Evolutionary conservation across 2,113 vertebrate genomes (phyloP), one percentile per base, ranked within the genome.

Genomic region (Mystacornis crossleyi): DNA sequence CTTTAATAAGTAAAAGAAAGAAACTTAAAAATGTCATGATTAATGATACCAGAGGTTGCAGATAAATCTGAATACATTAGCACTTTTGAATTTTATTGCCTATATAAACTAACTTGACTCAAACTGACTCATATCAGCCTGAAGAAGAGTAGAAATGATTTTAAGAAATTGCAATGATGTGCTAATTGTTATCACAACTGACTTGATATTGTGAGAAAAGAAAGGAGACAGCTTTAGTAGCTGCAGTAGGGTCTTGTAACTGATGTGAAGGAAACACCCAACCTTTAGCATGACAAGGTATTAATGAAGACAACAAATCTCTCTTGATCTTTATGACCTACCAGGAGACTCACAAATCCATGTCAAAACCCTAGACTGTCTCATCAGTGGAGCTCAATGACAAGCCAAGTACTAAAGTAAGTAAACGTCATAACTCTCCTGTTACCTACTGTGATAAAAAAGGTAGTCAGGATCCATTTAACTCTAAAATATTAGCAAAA

Each of bases 301-400:
- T 70, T 91, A 86, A 91, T 84, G 73, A 93, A 54, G 21, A 61
- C 86, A 84, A 71, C 43, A 95, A 91, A 94, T 91, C 73, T 89
- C 73, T 79, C 55, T 81, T 84, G 64, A 78, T 93, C 55, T 50
- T 91, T 91, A 62, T 71, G 53, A 50, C 51, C 62, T 55, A 43
- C 4, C 45, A 75, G 31, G 42, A 90, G 61, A 71, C 55, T 58
- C 75, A 77, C 18, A 86, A 87, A 89, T 74, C 34, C 54, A 48
- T 24, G 42, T 53, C 89, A 91, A 54, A 92, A 55, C 26, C 38
- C 57, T 58, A 81, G 48, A 54, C 53, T 67, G 13, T 62, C 53
- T 87, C 4, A 4, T 38, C 72, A 71, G 18, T 38, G 61, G 74
- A 50, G 24, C 5, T 66, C 47, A 69, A 1, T 47, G 18, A 64